Percentiles rank a stretch among this genome's conserved stretches.
Evolutionary conservation across 2,113 vertebrate species (phyloP).

Genomic region (Poeciliopsis occidentalis): DNA sequence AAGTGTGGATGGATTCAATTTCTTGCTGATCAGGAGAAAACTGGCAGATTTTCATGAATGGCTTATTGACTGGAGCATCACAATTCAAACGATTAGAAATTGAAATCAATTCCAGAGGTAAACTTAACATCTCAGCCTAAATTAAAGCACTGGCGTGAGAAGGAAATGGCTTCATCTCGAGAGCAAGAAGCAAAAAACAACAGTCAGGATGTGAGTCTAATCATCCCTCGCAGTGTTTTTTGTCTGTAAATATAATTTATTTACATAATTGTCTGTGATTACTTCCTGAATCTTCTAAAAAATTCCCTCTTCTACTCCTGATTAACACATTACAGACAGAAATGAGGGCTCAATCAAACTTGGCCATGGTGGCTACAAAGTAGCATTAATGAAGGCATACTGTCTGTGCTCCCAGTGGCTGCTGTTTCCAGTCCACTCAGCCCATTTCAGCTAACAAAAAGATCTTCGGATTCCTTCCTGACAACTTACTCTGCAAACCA

Average conservation of each 20-base stretch:
- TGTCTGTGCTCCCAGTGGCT: background rate
- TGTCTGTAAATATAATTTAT: background rate
- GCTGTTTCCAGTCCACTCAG: constrained; percentile 26
- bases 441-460: constrained; percentile 37
- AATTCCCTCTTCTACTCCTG: background rate
- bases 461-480: constrained; percentile 41
- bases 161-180: background rate
- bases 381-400: background rate
- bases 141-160: background rate
- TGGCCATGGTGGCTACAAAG: background rate
- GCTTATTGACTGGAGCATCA: background rate
- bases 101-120: background rate
- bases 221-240: background rate
- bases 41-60: background rate
- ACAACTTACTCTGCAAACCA: constrained; percentile 48
- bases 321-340: background rate
- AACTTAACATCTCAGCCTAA: background rate
- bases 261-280: background rate
- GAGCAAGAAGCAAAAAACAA: background rate
- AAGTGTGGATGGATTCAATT: background rate
- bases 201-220: background rate
- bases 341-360: background rate
- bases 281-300: background rate
- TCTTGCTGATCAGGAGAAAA: too few relatives aligned
- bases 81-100: background rate